Evolutionary conservation across 2,113 vertebrate genomes (phyloP).

Genomic region (Grallaria varia): DNA sequence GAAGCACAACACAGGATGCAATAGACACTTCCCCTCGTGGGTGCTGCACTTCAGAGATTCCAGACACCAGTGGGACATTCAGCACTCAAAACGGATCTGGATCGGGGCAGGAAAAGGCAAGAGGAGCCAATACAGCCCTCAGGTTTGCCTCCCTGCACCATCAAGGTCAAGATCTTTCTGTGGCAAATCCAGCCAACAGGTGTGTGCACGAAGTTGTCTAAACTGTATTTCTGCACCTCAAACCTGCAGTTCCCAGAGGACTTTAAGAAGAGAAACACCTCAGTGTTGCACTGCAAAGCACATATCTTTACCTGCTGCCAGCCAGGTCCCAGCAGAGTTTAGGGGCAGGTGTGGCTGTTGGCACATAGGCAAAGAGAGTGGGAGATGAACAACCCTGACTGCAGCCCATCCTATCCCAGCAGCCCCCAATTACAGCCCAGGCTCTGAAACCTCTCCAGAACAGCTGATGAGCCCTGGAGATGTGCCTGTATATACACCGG

Average conservation of each 20-base stretch:
- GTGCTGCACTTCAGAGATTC: background rate
- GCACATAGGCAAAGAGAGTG: background rate
- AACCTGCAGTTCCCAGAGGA: background rate
- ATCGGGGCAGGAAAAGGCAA: background rate
- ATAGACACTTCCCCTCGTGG: fast-evolving
- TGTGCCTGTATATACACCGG: fast-evolving
- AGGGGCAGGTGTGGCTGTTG: background rate
- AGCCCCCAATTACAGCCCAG: background rate
- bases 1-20: background rate
- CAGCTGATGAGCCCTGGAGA: background rate
- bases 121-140: background rate
- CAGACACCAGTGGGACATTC: background rate
- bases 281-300: background rate
- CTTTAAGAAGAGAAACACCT: background rate
- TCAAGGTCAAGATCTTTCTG: background rate
- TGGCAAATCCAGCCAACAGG: background rate
- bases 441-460: background rate
- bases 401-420: background rate
- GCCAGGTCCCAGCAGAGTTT: background rate
- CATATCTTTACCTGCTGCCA: background rate
- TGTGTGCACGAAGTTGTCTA: fast-evolving
- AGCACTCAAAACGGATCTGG: background rate
- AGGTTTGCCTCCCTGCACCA: background rate
- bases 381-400: background rate
- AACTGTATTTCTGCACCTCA: background rate